Base-by-base conservation (phyloP, 2,888 invertebrate species). In the Leuctra nigra region DNA sequence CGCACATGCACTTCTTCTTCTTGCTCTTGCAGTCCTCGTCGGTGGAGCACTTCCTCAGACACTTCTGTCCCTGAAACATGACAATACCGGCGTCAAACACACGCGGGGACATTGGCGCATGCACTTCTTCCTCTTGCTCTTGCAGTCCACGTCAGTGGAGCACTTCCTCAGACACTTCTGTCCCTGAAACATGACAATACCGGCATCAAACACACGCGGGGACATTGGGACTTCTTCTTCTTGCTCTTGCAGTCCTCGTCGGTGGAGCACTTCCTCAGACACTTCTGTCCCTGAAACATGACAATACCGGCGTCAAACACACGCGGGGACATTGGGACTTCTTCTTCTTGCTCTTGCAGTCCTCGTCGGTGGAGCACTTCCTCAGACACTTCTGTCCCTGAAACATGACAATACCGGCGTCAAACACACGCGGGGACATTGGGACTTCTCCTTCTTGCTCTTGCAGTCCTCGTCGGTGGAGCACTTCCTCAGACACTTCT, bases 221-320 rank as follows among this genome's bases (percentile, higher is more conserved):
- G 29, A 29, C 29, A 29, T 7, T 11, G 11, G 7, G 7, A 7
- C 29, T 11, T 29, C 29, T 7, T 6, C 7, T 11, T 94, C 91
- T 71, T 94, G 95, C 95, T 95, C 73, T 94, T 93, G 73, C 98
- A 98, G 72, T 97, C 96, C 69, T 90, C 90, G 68, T 97, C 94
- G 0, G 88, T 87, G 0, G 87, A 91, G 70, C 97, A 98, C 71
- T 93, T 93, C 61, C 94, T 82, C 60, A 94, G 79, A 73, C 95
- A 95, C 68, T 89, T 87, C 68, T 93, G 91, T 1, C 85, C 88
- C 87, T 84, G 71, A 2, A 67, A 63, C 56, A 41, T 25, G 25
- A n/a, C n/a, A n/a, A n/a, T n/a, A n/a, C n/a, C n/a, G n/a, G n/a
- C n/a, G n/a, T n/a, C n/a, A n/a, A n/a, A n/a, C n/a, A n/a, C n/a